Base-by-base conservation (phyloP, 1,140 invertebrate species). In the Drosophila sturtevanti region DNA sequence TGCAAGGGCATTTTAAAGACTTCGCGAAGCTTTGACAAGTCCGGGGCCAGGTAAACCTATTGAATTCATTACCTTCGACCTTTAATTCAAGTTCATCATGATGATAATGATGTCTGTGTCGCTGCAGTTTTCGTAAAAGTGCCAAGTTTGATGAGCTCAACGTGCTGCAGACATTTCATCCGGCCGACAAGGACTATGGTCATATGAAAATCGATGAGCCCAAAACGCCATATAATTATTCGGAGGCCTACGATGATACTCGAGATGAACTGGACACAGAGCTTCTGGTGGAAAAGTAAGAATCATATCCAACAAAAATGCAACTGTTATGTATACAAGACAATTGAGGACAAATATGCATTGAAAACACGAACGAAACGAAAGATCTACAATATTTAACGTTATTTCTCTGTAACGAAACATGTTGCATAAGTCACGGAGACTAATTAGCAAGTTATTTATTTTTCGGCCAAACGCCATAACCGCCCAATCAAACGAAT, bases 191-290 rank as follows among this genome's bases (percentile, higher is more conserved):
- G 93, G 98, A 99, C 93, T 99, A 99, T 93, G 99, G 99, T 9
- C 98, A 99, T 90, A 99, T 99, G 98, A 99, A 99, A 94, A 98
- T 99, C 63, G 98, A 99, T 86, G 98, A 99, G 92, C 98, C 98
- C 37, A 98, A 99, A 93, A 99, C 99, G 9, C 99, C 99, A 1
- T 99, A 96, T 90, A 96, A 95, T 92, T 95, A 96, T 75, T 94
- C 95, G 63, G 95, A 96, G 64, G 94, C 95, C 34, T 95, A 96
- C 67, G 93, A 93, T 37, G 94, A 95, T 66, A 94, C 95, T 52
- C 93, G 94, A 80, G 96, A 96, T 91, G 94, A 95, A 68, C 92
- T 97, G 69, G 96, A 98, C 92, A 95, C 96, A 3, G 93, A 94
- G 59, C 93, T 95, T 61, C 92, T 98, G 56, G 95, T 96, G 86